Conservation (phyloP, 2,797 vertebrate genomes). For the Lophotriccus pileatus region DNA sequence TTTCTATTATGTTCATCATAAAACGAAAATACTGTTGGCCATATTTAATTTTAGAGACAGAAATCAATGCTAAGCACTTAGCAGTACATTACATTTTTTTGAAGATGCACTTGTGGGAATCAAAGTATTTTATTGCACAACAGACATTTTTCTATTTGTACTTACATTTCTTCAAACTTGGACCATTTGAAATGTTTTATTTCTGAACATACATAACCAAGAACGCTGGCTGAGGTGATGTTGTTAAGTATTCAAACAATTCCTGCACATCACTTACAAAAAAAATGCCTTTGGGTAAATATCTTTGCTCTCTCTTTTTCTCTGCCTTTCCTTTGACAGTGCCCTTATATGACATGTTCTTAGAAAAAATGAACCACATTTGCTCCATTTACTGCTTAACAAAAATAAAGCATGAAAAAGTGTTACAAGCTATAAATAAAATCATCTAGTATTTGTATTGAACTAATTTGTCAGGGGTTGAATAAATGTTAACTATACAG, state of each 20-base stretch:
- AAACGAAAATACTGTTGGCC: conserved; percentile 71
- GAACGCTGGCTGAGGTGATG: conserved; percentile 24
- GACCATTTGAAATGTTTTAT: conserved; percentile 56
- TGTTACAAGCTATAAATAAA: conserved; percentile 69
- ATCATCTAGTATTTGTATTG: conserved; percentile 44
- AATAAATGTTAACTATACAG: conserved; percentile 79
- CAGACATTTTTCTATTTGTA: conserved; percentile 35
- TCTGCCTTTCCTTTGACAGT: conserved; percentile 31
- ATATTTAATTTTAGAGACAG: conserved; percentile 75
- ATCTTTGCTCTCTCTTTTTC: conserved; percentile 28
- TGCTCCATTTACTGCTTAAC: conserved; percentile 40
- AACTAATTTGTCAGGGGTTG: conserved; percentile 70
- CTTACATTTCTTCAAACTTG: conserved; percentile 35
- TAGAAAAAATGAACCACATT: not conserved
- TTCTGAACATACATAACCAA: conserved; percentile 17
- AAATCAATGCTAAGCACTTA: conserved; percentile 73
- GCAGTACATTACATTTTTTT: conserved; percentile 27
- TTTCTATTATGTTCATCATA: conserved; percentile 52
- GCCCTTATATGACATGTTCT: conserved; percentile 30
- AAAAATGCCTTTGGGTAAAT: conserved; percentile 61
- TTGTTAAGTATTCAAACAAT: conserved; percentile 56
- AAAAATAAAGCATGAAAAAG: conserved; percentile 64
- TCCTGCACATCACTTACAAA: conserved; percentile 38
- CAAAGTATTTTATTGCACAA: conserved; percentile 66
- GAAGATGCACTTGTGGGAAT: conserved; percentile 66